Evolutionary conservation across 2,113 vertebrate species (phyloP), one percentile per base, ranked within the genome.

Genomic region (Empidonax traillii): DNA sequence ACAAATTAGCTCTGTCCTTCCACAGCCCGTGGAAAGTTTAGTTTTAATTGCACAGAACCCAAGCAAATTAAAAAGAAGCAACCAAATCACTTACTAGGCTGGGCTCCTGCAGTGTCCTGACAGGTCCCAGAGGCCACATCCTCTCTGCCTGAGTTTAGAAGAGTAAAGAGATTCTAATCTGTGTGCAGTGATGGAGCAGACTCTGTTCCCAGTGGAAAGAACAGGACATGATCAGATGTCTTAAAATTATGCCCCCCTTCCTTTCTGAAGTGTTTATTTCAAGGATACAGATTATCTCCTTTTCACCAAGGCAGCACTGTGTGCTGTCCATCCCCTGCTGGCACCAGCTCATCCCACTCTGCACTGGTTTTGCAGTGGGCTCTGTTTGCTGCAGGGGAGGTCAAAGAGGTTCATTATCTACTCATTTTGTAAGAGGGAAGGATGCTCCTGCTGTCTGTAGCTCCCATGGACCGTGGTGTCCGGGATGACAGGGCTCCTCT

Each of bases 41-140:
- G 71, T 88, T 97, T 95, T 97, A 97, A 96, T 96, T 97, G 94
- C 87, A 37, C 12, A 31, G 75, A 78, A 37, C 63, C 35, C 75
- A 76, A 96, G 77, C 72, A 94, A 95, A 96, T 96, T 93, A 95
- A 92, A 95, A 87, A 87, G 77, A 94, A 93, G 90, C 74, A 81
- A 82, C 79, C 83, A 85, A 85, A 85, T 49, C 17, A 25, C 79
- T 81, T 86, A 55, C 37, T 59, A 56, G 83, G 76, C 58, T 79
- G 80, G 28, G 46, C 83, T 90, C 69, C 59, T 39, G 11, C 41
- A 17, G 63, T 30, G 41, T 89, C 85, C 94, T 96, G 96, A 83
- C 94, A 90, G 82, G 75, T 53, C 87, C 91, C 94, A 71, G 82
- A 68, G 93, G 81, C 79, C 53, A 59, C 73, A 31, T 39, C 68